Base-by-base conservation (phyloP, 2,888 invertebrate genomes). In the Hyles lineata region DNA sequence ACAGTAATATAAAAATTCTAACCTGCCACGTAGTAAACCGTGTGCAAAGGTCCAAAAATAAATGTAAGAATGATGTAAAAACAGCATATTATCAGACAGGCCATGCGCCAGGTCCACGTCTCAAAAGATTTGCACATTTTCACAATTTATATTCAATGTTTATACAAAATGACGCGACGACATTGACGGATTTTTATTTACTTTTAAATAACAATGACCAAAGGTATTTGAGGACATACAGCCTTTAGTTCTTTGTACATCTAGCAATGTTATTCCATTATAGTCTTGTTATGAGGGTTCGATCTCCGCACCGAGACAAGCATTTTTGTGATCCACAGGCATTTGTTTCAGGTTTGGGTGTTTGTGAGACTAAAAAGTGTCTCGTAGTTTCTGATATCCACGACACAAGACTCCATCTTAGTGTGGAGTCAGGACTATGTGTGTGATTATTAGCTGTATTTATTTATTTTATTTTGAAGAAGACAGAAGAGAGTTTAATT, bases 51-150 rank as follows among this genome's bases (percentile, higher is more conserved):
- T 21, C 63, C 63, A 11, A 63, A 43, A 5, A 63, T 21, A 43
- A 63, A 63, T 35, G 63, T 35, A 43, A 63, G 21, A 6, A 63
- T 35, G 15, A 63, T 63, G 21, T 63, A 63, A n/a, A 35, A 15
- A 11, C 11, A 63, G n/a, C 35, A 63, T 43, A 43, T 63, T 4
- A 35, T 21, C 3, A 63, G 21, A 21, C 63, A 63, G 21, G 63
- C 35, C 63, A 63, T 21, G 3, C 63, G 63, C 63, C 63, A 63
- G 43, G 63, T 63, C 63, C 63, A 63, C 2, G 43, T 43, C n/a
- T 63, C 63, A 23, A 63, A 63, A 4, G 35, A 7, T 43, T 43
- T 63, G 43, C 63, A 63, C 63, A 59, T 59, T 59, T 23, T 23
- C 23, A n/a, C 21, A n/a, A n/a, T 55, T n/a, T n/a, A 7, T n/a